Percentiles rank a stretch among this genome's conserved stretches.
Conservation (phyloP, 2,113 vertebrate genomes). For the Herpetotheres cachinnans region DNA sequence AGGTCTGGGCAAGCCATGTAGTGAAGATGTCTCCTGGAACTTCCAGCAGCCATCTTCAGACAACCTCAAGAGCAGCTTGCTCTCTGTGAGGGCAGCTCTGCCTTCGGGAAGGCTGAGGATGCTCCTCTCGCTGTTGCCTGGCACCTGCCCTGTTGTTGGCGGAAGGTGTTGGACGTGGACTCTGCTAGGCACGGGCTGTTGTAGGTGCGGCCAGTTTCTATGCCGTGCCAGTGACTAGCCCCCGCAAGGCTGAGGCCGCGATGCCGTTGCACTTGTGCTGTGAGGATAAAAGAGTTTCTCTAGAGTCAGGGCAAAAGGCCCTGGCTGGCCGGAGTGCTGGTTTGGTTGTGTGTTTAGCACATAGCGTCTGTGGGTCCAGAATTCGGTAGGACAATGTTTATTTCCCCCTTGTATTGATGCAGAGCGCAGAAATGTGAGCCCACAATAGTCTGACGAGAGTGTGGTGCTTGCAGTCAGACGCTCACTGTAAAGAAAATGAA, state of each 20-base stretch:
- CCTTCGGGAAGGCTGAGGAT: background rate
- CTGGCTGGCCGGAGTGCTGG: background rate
- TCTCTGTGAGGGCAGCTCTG: background rate
- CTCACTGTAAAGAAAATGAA: background rate
- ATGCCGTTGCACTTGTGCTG: background rate
- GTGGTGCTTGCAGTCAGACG: background rate
- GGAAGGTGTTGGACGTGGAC: background rate
- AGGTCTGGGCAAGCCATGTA: background rate
- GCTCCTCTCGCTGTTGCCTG: background rate
- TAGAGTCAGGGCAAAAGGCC: background rate
- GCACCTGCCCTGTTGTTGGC: accelerated
- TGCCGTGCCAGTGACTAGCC: too few relatives aligned
- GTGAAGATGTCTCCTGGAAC: background rate
- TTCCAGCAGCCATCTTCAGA: background rate
- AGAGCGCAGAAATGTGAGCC: background rate
- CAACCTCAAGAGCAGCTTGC: background rate
- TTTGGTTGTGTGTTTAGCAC: background rate
- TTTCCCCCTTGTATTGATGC: background rate
- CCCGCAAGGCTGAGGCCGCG: background rate
- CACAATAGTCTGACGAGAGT: background rate
- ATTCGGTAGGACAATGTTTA: background rate
- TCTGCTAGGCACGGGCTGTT: background rate
- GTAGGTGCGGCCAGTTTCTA: background rate
- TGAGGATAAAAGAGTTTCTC: background rate
- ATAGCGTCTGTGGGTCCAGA: background rate